Evolutionary conservation across 2,113 vertebrate species (phyloP).

Genomic region (Chloropsis hardwickii): DNA sequence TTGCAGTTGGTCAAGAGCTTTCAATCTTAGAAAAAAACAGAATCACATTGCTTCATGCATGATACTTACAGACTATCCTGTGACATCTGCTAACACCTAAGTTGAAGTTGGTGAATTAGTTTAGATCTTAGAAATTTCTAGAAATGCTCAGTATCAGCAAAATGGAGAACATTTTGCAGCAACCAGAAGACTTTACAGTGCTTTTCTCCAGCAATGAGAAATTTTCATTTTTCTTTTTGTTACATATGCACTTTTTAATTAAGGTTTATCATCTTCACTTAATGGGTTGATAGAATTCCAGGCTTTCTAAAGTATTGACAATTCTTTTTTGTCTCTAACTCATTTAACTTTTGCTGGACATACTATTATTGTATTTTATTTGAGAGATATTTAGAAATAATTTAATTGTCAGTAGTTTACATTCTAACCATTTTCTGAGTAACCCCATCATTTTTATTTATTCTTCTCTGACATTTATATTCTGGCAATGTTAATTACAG

Average conservation of each 20-base stretch:
- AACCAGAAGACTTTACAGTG: background rate
- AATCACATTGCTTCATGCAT: background rate
- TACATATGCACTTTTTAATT: background rate
- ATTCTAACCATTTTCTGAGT: background rate
- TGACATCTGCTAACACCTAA: background rate
- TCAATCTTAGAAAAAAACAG: background rate
- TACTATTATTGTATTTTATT: background rate
- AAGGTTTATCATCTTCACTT: background rate
- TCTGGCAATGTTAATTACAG: background rate
- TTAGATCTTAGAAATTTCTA: background rate
- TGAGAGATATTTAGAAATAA: background rate
- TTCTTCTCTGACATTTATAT: background rate
- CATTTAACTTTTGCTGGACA: background rate
- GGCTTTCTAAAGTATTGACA: background rate
- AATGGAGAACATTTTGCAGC: background rate
- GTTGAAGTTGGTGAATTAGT: background rate
- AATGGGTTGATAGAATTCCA: background rate
- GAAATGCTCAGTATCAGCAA: background rate
- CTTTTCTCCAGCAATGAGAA: background rate
- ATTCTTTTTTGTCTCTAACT: background rate
- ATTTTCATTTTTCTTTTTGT: background rate
- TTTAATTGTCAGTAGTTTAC: background rate
- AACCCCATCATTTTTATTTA: background rate
- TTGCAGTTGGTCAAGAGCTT: background rate
- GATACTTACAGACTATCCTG: background rate